Conservation (phyloP, 1,140 invertebrate species). For the Macrosteles quadrilineatus region DNA sequence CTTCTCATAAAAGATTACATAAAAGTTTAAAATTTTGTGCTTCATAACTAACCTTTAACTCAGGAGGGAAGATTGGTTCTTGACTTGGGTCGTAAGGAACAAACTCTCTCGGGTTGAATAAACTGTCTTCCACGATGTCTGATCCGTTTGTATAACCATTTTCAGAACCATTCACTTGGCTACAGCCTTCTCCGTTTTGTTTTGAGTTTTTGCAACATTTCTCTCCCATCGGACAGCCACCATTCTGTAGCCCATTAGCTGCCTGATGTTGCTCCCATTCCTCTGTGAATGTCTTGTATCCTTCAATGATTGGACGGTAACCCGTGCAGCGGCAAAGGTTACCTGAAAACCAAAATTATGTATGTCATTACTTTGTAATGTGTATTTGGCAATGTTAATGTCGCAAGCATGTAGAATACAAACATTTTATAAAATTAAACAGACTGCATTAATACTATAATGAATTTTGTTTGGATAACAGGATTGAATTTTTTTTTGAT, state of each 20-base stretch:
- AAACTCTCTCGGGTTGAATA: conserved; percentile 71
- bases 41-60: conserved; percentile 71
- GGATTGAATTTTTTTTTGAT: too few relatives aligned
- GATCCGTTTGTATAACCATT: conserved; percentile 40
- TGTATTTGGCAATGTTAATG: too few relatives aligned
- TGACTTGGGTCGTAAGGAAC: conserved; percentile 79
- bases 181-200: conserved; percentile 40
- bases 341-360: conserved; percentile 59
- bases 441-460: too few relatives aligned
- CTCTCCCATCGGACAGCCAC: conserved; percentile 59
- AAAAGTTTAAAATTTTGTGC: too few relatives aligned
- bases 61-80: conserved; percentile 93
- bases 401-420: too few relatives aligned
- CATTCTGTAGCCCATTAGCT: conserved; percentile 35
- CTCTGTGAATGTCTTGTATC: conserved; percentile 79
- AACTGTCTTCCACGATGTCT: conserved; percentile 42
- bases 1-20: too few relatives aligned
- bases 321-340: conserved; percentile 91
- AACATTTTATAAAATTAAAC: too few relatives aligned
- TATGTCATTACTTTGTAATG: too few relatives aligned
- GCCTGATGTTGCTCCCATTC: conserved; percentile 64
- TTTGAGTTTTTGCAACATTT: conserved; percentile 57
- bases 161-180: conserved; percentile 28
- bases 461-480: too few relatives aligned
- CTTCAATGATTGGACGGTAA: conserved; percentile 87